These are phyloP conservation scores for Helicoverpa zea DNA, from an alignment of 1,140 invertebrate species.

Conservation along the genomic window DNA sequence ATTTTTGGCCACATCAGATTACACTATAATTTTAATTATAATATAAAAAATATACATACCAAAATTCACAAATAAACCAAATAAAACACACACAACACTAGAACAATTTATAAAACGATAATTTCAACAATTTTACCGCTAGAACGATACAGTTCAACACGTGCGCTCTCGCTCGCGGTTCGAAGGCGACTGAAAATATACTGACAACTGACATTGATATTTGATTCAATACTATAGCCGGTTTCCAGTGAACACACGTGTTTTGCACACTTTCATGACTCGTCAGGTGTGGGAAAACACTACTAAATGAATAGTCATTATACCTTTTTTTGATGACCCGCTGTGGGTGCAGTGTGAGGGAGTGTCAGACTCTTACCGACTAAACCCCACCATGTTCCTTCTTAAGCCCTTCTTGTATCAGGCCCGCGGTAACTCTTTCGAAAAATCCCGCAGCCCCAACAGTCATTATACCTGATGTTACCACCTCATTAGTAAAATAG, in stretches of 20 bases:
- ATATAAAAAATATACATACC: constrained; percentile 3
- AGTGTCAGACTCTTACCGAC: too few relatives aligned
- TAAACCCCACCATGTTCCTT: too few relatives aligned
- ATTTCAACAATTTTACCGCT: not conserved
- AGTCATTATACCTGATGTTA: too few relatives aligned
- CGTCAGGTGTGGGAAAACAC: not conserved
- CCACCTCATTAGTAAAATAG: too few relatives aligned
- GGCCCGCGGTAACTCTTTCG: too few relatives aligned
- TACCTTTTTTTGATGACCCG: not conserved
- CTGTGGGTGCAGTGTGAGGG: too few relatives aligned
- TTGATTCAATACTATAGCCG: not conserved
- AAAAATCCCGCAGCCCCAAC: too few relatives aligned
- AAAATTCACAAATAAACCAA: constrained; percentile 1
- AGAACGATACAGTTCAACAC: not conserved
- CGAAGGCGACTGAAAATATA: constrained; percentile 18
- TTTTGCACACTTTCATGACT: constrained; percentile 6
- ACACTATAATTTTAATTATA: not conserved
- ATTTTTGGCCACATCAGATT: not conserved
- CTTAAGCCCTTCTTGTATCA: too few relatives aligned
- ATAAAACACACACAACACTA: constrained; percentile 16
- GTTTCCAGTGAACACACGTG: not conserved
- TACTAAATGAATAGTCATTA: not conserved
- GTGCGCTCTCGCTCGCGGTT: not conserved
- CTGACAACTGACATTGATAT: constrained; percentile 36
- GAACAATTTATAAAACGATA: not conserved